These are phyloP conservation scores for Xestia sexstrigata DNA, from an alignment of 2,888 invertebrate genomes.

Conservation along the genomic window DNA sequence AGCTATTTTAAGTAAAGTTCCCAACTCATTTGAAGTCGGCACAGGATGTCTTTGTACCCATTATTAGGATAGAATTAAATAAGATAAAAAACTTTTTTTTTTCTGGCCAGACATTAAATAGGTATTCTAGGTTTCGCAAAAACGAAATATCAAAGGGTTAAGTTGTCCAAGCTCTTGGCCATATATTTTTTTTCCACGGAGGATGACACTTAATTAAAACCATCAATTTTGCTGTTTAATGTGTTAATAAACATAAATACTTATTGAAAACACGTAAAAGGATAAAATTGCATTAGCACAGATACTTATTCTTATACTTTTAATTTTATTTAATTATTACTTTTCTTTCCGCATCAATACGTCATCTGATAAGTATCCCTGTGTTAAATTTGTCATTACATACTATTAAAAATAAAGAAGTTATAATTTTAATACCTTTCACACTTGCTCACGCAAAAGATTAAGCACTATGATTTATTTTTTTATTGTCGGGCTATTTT, in stretches of 20 bases:
- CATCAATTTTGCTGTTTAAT: not conserved
- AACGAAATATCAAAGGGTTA: not conserved
- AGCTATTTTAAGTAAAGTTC: too few relatives aligned
- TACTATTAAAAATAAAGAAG: slow-evolving; percentile 40
- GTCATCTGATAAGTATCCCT: slow-evolving; percentile 5
- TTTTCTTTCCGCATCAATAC: slow-evolving; percentile 17
- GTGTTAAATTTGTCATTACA: not conserved
- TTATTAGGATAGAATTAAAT: not conserved
- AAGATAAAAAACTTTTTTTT: not conserved
- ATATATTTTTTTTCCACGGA: too few relatives aligned
- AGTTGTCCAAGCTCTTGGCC: not conserved
- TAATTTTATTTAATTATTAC: not conserved
- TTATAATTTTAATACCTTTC: slow-evolving; percentile 6
- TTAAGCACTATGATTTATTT: slow-evolving; percentile 6
- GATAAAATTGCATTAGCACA: not conserved
- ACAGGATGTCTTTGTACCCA: too few relatives aligned
- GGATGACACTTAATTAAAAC: not conserved
- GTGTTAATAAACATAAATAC: not conserved
- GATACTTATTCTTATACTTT: not conserved
- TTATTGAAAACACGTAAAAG: not conserved
- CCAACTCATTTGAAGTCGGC: too few relatives aligned
- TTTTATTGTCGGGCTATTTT: slow-evolving; percentile 5
- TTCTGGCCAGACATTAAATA: not conserved
- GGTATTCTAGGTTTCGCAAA: not conserved
- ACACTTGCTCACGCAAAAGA: not conserved